Base-by-base conservation (phyloP, 2,888 invertebrate species). In the Heliconius erato region DNA sequence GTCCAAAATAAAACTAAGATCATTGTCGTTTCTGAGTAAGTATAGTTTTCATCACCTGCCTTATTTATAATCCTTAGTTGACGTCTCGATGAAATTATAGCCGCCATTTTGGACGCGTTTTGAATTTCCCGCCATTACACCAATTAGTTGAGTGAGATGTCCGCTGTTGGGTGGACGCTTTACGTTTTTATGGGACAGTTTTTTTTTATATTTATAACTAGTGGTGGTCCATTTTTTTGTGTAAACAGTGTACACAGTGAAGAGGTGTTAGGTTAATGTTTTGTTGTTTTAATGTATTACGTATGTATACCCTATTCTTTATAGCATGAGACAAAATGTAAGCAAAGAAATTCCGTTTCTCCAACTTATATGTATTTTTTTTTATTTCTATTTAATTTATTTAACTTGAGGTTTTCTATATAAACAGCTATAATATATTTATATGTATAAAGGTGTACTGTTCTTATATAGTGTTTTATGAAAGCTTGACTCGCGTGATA, bases 81-180 rank as follows among this genome's bases (percentile, higher is more conserved):
- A 94, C 95, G 94, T 85, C 90, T 87, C 90, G 93, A 91, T 94
- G 92, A 94, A 94, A 93, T 94, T 92, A 94, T 94, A 90, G 93
- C 91, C 84, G 92, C 94, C 92, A 91, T 95, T 92, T 92, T 92
- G 90, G 90, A 89, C 88, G 87, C 90, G 90, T 91, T 93, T 92
- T 89, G 91, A 91, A 90, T 93, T 94, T 93, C 93, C 94, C 93
- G 92, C 95, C 93, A 95, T 95, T 95, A 94, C 82, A 91, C 87
- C 94, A 95, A 95, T 95, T 95, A 95, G 95, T 95, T 95, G 95
- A 95, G 94, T 95, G 95, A 95, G 94, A 95, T 94, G 94, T 95
- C 95, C 95, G 94, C 91, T 84, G 86, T 88, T 81, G 91, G 86
- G 90, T 91, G 93, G 93, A 94, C 94, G 95, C 88, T 89, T 88